phyloP scores from a whole-genome alignment of 1,140 invertebrate species.

The Drosophila littoralis region DNA sequence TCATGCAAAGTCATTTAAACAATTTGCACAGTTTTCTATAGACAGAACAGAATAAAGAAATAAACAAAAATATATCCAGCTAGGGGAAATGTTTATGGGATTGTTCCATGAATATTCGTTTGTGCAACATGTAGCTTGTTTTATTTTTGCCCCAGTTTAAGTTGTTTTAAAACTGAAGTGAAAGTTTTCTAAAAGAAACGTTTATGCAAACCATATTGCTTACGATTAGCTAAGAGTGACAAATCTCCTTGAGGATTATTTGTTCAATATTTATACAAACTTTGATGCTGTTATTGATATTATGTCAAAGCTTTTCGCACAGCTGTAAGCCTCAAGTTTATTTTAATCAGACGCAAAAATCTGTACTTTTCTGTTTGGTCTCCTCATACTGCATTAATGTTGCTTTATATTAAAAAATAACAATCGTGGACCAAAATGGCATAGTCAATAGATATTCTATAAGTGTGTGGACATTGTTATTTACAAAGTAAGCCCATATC shows the following conservation, averaged over 20 bases:
- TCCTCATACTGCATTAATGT: too few relatives aligned
- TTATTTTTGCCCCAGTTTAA: slow-evolving; percentile 18
- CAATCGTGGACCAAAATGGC: too few relatives aligned
- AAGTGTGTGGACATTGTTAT: too few relatives aligned
- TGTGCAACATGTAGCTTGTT: slow-evolving; percentile 36
- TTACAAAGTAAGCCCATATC: background rate
- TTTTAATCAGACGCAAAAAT: too few relatives aligned
- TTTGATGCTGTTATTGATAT: too few relatives aligned
- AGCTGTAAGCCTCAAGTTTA: too few relatives aligned
- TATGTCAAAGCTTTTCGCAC: too few relatives aligned
- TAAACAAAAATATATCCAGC: slow-evolving; percentile 21
- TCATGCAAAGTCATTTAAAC: slow-evolving; percentile 64
- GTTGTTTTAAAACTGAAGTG: background rate
- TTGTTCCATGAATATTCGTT: slow-evolving; percentile 17
- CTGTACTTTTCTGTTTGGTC: too few relatives aligned
- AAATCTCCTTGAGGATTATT: background rate
- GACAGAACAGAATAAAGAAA: slow-evolving; percentile 43
- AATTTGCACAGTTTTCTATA: slow-evolving; percentile 61
- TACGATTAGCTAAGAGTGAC: background rate
- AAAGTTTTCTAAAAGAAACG: background rate
- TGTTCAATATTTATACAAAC: too few relatives aligned
- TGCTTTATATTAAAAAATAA: too few relatives aligned
- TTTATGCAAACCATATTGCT: background rate
- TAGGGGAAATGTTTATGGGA: slow-evolving; percentile 6
- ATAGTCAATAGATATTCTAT: too few relatives aligned